phyloP scores from a whole-genome alignment of 2,797 vertebrate genomes.

The Gambusia yucatana region DNA sequence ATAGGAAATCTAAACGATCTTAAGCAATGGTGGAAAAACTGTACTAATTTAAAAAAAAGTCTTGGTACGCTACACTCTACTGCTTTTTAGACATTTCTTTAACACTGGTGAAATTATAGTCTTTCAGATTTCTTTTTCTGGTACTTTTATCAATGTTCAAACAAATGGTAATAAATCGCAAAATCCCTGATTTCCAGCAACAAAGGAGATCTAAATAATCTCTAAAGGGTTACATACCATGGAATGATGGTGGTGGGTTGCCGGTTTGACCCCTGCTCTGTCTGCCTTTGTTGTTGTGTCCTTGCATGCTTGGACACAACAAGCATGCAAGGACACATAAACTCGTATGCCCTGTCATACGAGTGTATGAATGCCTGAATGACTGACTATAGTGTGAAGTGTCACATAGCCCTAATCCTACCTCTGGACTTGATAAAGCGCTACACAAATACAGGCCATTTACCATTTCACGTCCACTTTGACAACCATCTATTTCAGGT shows the following conservation, averaged over 20 bases:
- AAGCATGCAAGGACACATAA: no score
- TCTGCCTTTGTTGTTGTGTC: no score
- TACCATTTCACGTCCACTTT: neutral
- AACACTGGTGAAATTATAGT: neutral
- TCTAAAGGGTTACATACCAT: neutral
- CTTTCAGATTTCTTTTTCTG: neutral
- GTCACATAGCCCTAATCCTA: no score
- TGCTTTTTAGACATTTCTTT: neutral
- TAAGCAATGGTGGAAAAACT: neutral
- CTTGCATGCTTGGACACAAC: no score
- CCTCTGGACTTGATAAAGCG: no score
- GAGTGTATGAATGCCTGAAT: no score
- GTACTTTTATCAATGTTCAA: neutral
- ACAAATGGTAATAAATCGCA: neutral
- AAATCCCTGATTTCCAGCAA: neutral
- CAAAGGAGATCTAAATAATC: neutral
- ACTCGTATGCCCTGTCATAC: no score
- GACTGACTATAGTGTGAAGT: no score
- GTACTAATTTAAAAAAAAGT: no score
- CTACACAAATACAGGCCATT: no score
- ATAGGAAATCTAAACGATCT: neutral
- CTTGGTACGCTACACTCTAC: neutral
- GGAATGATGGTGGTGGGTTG: no score
- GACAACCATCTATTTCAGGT: neutral
- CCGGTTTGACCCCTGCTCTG: no score